Percentiles rank a stretch among this genome's conserved stretches.
phyloP scores from a whole-genome alignment of 2,113 vertebrate genomes.

The Triplophysa dalaica region DNA sequence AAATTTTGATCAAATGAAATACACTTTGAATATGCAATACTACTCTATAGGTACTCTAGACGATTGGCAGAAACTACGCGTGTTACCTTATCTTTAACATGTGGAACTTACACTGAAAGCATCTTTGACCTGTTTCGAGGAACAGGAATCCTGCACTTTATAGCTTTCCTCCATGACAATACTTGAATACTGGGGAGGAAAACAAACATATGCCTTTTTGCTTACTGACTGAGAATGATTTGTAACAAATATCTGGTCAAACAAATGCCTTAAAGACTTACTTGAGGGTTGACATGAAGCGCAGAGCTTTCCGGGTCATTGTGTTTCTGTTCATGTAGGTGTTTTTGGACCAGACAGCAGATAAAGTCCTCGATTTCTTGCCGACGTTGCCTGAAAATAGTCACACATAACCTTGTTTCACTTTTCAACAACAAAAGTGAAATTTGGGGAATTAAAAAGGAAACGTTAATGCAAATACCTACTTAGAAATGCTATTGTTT shows the following conservation, averaged over 20 bases:
- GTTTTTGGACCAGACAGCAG: slow-evolving; percentile 82
- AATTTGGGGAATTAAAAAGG: too few relatives aligned
- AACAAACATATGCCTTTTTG: neutral
- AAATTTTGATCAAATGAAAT: too few relatives aligned
- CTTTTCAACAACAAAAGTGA: neutral
- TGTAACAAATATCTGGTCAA: neutral
- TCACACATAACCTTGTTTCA: neutral
- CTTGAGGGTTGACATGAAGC: slow-evolving; percentile 86
- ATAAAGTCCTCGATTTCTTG: slow-evolving; percentile 96
- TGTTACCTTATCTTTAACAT: neutral
- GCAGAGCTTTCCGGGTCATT: slow-evolving; percentile 72
- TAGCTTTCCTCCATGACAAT: slow-evolving; percentile 83
- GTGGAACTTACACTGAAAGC: slow-evolving; percentile 89
- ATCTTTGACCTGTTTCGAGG: slow-evolving; percentile 79
- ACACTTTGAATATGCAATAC: too few relatives aligned
- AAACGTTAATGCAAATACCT: slow-evolving; percentile 64
- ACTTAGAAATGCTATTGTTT: slow-evolving; percentile 96
- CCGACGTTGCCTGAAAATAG: slow-evolving; percentile 82
- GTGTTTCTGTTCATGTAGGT: slow-evolving; percentile 75
- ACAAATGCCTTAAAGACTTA: slow-evolving; percentile 58
- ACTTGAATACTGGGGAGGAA: slow-evolving; percentile 80
- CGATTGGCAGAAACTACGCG: too few relatives aligned
- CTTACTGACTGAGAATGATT: neutral
- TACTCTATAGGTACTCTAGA: too few relatives aligned
- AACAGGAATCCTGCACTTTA: slow-evolving; percentile 62